Conservation (phyloP, 2,797 vertebrate genomes). For the Falco concolor region DNA sequence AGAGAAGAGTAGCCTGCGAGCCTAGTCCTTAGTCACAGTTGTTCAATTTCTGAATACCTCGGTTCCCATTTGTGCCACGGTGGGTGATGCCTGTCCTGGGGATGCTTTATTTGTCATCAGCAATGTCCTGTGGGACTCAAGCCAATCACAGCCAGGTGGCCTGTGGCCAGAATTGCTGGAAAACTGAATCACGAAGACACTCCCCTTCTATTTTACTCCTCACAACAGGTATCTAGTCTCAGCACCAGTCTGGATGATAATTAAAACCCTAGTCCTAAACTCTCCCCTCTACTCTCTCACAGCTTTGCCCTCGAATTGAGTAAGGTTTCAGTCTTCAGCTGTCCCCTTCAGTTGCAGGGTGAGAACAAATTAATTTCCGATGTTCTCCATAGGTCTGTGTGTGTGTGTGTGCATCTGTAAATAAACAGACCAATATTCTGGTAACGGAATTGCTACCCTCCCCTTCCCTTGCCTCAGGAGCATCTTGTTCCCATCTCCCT, state of each 20-base stretch:
- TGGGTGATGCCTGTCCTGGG: slow-evolving; percentile 39
- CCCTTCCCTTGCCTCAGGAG: slow-evolving; percentile 40
- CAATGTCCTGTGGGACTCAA: neutral
- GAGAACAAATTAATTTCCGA: neutral
- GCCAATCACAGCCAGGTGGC: slow-evolving; percentile 12
- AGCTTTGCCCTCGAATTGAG: neutral
- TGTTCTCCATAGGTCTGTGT: neutral
- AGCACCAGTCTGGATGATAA: neutral
- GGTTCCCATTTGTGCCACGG: neutral
- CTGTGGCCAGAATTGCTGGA: slow-evolving; percentile 26
- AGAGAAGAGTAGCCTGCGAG: neutral
- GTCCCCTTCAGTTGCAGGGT: neutral
- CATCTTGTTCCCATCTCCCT: slow-evolving; percentile 63
- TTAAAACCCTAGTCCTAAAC: neutral
- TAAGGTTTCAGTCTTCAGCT: neutral
- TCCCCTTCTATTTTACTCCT: slow-evolving; percentile 1
- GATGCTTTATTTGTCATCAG: slow-evolving; percentile 29
- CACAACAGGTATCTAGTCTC: neutral
- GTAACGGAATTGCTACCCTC: slow-evolving; percentile 27
- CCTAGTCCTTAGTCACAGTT: neutral
- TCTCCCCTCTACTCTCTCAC: neutral
- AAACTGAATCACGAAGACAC: neutral
- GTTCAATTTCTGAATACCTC: neutral
- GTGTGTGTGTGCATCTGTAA: slow-evolving; percentile 10
- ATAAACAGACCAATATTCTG: slow-evolving; percentile 40